Base-by-base conservation (phyloP, 2,888 invertebrate species). In the Microdon myrmicae region DNA sequence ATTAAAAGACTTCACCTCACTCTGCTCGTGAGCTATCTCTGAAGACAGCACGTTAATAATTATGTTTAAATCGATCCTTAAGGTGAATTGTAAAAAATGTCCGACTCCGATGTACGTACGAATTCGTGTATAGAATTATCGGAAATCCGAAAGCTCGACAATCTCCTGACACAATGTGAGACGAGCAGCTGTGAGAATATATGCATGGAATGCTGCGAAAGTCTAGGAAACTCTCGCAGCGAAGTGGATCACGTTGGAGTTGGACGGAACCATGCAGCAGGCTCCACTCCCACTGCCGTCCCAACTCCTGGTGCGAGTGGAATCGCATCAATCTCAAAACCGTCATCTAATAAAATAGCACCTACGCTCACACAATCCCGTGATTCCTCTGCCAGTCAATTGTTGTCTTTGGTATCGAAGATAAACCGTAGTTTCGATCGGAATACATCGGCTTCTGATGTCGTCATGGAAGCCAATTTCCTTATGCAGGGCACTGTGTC, bases 71-170 rank as follows among this genome's bases (percentile, higher is more conserved):
- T 23, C 45, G 64, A 58, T 53, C 53, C 51, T 39, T 38, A 51
- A 58, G 43, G 58, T 47, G 25, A 64, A 47, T 31, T 23, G 45
- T 47, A 67, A 67, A 71, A 53, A 68, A 72, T 72, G 72, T 72
- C 71, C 53, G 72, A 72, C 56, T 68, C 68, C 44, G 71, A 69
- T 67, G 67, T 71, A 45, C 68, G 67, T 54, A 71, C 72, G 34
- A 73, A 70, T 69, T 73, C 73, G 29, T 71, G 71, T 59, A 73
- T 73, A 68, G 73, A 73, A 69, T 61, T 73, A 31, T 70, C 71
- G 19, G 73, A 73, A 64, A 72, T 73, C 29, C 69, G 73, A 28
- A 73, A 73, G 48, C 66, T 73, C 39, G 73, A 73, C 67, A 70
- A 68, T 53, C 67, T 73, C 10, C 59, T 73, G 47, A 73, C 71